Evolutionary conservation across 2,797 vertebrate species (phyloP), one percentile per base, ranked within the genome.

Genomic region (Lacerta viridis): DNA sequence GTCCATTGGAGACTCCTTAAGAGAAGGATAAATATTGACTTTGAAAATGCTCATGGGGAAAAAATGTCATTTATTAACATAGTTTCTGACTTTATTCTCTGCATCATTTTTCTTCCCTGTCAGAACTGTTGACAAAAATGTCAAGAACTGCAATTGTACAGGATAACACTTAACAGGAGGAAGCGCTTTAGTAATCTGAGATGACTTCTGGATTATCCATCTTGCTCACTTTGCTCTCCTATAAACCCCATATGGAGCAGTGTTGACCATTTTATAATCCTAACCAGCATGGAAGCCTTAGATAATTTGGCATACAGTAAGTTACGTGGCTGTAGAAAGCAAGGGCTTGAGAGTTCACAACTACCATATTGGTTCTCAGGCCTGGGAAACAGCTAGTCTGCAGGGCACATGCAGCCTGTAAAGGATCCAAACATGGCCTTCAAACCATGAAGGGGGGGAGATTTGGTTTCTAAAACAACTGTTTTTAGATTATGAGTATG

Each of bases 11-110:
- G n/a, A 46, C 41, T 76, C 55, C 74, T 78, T 68, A 78, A 68
- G 46, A 36, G 74, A 46, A 78, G 39, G 61, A 78, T 71, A 71
- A 83, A 83, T 86, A 68, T 46, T 86, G 74, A 78, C 61, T 86
- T 78, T 86, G 84, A 86, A 86, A 85, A 85, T 85, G 41, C 39
- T 78, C 29, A 55, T 77, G 17, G n/a, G 18, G 8, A 2, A 3
- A 71, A 71, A 55, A 72, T 78, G 84, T 25, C 27, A 61, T 72
- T 72, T 55, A 72, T 85, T 64, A 76, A 84, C n/a, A 23, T 74
- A 43, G 75, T 46, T 78, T 33, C 61, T 78, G 10, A n/a, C 61
- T 36, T 78, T 46, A 78, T 86, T 46, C 39, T 46, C 61, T 66
- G 64, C 13, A 41, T 85, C 33, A 20, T 77, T 43, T 85, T 39